Evolutionary conservation across 2,113 vertebrate genomes (phyloP).

Genomic region (Dendrocopos noguchii): DNA sequence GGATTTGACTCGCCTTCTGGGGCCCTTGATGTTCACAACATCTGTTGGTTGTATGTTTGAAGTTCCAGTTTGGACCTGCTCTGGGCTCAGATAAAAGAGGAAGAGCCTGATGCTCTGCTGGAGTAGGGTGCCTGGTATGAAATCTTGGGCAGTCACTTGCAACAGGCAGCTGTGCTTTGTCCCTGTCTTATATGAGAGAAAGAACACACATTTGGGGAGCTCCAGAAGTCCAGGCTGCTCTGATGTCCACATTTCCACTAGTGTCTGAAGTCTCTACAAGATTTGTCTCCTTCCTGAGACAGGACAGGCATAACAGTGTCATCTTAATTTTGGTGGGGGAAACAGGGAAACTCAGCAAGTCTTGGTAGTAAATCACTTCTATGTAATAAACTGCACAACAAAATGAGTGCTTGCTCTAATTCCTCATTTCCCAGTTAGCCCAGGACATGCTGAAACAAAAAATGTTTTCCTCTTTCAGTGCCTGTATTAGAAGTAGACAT

Average conservation of each 20-base stretch:
- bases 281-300: not conserved
- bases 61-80: conserved; percentile 61
- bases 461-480: not conserved
- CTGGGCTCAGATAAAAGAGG: conserved; percentile 54
- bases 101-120: conserved; percentile 1
- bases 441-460: not conserved
- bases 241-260: not conserved
- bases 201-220: not conserved
- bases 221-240: not conserved
- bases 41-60: conserved; percentile 61
- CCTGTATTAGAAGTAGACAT: not conserved
- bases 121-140: conserved; percentile 18
- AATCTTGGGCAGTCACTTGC: not conserved
- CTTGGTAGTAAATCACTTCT: not conserved
- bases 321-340: not conserved
- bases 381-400: not conserved
- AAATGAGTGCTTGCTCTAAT: not conserved
- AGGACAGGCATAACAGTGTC: not conserved
- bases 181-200: not conserved
- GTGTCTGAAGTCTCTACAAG: not conserved
- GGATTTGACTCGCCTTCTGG: conserved; percentile 18
- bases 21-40: conserved; percentile 53
- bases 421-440: not conserved
- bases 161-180: not conserved
- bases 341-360: not conserved